Evolutionary conservation across 2,113 vertebrate species (phyloP).

Genomic region (Psittacula cyanocephala): DNA sequence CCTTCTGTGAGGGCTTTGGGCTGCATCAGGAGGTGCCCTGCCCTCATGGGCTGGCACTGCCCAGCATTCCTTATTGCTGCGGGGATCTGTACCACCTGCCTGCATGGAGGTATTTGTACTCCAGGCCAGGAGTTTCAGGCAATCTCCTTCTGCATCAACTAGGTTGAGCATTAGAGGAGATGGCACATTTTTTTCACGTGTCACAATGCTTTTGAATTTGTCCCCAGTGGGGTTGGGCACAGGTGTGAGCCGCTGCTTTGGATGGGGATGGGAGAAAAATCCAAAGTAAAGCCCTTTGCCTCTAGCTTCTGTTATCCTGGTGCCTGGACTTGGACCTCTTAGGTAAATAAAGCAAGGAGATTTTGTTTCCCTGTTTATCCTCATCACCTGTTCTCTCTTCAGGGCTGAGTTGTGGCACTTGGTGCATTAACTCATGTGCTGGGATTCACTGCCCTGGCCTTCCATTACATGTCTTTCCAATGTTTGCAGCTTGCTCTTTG

Average conservation of each 20-base stretch:
- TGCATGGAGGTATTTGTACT: conserved; percentile 4
- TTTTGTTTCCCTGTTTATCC: not conserved
- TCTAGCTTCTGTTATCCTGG: not conserved
- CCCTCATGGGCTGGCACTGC: rapidly evolving
- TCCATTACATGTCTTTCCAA: not conserved
- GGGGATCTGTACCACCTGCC: not conserved
- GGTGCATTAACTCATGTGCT: not conserved
- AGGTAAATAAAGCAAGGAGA: not conserved
- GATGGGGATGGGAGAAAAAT: not conserved
- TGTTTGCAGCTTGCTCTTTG: not conserved
- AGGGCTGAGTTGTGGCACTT: not conserved
- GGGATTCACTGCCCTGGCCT: not conserved
- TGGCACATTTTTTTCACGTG: not conserved
- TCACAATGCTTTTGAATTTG: not conserved
- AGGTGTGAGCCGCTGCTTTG: not conserved
- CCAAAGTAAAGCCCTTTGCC: not conserved
- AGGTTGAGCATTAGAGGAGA: not conserved
- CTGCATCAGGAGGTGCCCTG: not conserved
- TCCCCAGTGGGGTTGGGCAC: not conserved
- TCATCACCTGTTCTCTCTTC: not conserved
- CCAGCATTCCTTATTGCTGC: rapidly evolving
- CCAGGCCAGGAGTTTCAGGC: not conserved
- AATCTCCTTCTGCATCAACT: not conserved
- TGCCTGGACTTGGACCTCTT: not conserved
- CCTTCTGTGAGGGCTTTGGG: not conserved